Conservation (phyloP, 2,888 invertebrate species). For the Callyntrura sp. region DNA sequence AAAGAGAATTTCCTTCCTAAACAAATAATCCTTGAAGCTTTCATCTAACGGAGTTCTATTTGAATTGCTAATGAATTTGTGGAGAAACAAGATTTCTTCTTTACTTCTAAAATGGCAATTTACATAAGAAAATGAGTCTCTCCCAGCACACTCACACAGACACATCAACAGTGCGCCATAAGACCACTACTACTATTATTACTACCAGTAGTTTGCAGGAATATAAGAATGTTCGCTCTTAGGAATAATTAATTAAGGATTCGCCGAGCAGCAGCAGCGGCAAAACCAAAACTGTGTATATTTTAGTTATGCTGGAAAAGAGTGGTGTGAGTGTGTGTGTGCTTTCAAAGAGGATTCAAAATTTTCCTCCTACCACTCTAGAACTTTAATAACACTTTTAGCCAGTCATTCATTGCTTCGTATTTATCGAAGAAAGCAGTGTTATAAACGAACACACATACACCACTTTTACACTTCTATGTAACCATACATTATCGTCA, state of each 20-base stretch:
- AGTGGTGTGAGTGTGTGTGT: constrained; percentile 39
- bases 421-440: constrained; percentile 35
- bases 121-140: constrained; percentile 75
- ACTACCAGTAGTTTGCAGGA: neutral
- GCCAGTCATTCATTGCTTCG: constrained; percentile 45
- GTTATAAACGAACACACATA: neutral
- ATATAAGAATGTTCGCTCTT: constrained; percentile 63
- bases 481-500: constrained; percentile 7
- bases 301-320: constrained; percentile 37
- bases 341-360: constrained; percentile 66
- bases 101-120: constrained; percentile 68
- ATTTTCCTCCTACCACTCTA: constrained; percentile 44
- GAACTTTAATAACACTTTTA: constrained; percentile 57
- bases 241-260: constrained; percentile 75
- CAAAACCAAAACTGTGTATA: constrained; percentile 38
- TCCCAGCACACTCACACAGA: constrained; percentile 3
- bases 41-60: constrained; percentile 72
- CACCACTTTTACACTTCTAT: neutral
- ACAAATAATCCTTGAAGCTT: constrained; percentile 77
- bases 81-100: constrained; percentile 76
- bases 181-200: neutral
- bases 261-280: constrained; percentile 7
- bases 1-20: constrained; percentile 76
- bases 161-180: constrained; percentile 17
- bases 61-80: constrained; percentile 77